Evolutionary conservation across 2,797 vertebrate genomes (phyloP).

Genomic region (Balearica regulorum): DNA sequence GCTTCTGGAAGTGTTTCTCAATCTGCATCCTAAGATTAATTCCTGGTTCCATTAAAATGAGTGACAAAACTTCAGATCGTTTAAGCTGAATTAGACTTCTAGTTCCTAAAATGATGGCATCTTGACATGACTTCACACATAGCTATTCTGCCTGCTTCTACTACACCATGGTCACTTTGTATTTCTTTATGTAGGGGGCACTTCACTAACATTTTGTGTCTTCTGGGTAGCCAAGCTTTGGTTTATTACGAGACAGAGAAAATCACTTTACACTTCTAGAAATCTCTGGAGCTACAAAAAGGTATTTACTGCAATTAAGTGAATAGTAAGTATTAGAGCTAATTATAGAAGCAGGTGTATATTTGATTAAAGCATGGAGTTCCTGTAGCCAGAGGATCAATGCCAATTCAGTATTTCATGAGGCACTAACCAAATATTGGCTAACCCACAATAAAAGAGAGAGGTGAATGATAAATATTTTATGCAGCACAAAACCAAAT

Average conservation of each 20-base stretch:
- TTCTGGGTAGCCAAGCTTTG: neutral
- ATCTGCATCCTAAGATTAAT: neutral
- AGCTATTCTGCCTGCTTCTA: neutral
- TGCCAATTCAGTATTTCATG: neutral
- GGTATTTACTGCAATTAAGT: neutral
- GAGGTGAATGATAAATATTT: neutral
- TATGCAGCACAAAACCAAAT: neutral
- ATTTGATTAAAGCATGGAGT: neutral
- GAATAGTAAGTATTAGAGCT: neutral
- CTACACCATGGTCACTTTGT: neutral
- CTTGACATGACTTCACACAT: neutral
- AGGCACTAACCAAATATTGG: neutral
- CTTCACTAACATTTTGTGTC: neutral
- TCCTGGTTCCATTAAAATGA: neutral
- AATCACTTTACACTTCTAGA: neutral
- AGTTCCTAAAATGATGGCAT: neutral
- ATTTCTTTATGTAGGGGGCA: neutral
- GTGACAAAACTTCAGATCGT: neutral
- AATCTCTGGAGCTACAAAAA: neutral
- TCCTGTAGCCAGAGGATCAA: neutral
- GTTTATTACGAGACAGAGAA: neutral
- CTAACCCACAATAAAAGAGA: neutral
- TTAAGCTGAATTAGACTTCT: neutral
- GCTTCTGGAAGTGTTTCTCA: neutral
- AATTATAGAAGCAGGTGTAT: neutral